Conservation (phyloP, 2,113 vertebrate species). For the Forbesichthys agassizii region DNA sequence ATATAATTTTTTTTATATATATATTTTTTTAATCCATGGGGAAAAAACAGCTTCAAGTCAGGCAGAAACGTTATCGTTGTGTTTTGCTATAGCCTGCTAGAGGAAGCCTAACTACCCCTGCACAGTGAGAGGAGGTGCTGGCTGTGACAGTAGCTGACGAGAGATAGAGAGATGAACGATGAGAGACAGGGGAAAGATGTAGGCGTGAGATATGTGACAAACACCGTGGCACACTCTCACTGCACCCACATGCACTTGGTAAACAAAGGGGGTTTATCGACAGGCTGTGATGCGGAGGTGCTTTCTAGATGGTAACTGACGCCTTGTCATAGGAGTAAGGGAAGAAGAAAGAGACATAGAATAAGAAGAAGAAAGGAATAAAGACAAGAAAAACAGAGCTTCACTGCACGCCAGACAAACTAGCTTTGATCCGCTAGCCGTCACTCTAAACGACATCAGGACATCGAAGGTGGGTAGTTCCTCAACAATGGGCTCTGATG, state of each 20-base stretch:
- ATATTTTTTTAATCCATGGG: too few relatives aligned
- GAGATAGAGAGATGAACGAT: constrained; percentile 4
- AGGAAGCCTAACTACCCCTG: too few relatives aligned
- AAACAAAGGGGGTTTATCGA: constrained; percentile 27
- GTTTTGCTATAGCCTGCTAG: too few relatives aligned
- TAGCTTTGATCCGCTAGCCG: background rate
- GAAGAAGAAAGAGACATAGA: constrained; percentile 1
- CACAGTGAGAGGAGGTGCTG: too few relatives aligned
- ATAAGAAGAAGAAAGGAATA: too few relatives aligned
- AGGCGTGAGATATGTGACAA: constrained; percentile 23
- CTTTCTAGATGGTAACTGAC: constrained; percentile 29
- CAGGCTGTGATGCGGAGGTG: constrained; percentile 5
- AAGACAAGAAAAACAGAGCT: background rate
- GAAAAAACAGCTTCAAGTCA: too few relatives aligned
- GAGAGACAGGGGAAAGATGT: background rate
- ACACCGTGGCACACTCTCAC: constrained; percentile 2
- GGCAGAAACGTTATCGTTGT: too few relatives aligned
- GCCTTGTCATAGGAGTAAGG: constrained; percentile 10
- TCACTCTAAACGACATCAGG: constrained; percentile 2
- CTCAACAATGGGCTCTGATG: too few relatives aligned
- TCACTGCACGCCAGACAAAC: constrained; percentile 25
- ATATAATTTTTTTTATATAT: too few relatives aligned
- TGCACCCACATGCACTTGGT: background rate
- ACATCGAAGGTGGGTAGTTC: background rate
- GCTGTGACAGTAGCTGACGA: constrained; percentile 25